These are phyloP conservation scores for Deilephila porcellus DNA, from an alignment of 2,888 invertebrate species.

Conservation along the genomic window DNA sequence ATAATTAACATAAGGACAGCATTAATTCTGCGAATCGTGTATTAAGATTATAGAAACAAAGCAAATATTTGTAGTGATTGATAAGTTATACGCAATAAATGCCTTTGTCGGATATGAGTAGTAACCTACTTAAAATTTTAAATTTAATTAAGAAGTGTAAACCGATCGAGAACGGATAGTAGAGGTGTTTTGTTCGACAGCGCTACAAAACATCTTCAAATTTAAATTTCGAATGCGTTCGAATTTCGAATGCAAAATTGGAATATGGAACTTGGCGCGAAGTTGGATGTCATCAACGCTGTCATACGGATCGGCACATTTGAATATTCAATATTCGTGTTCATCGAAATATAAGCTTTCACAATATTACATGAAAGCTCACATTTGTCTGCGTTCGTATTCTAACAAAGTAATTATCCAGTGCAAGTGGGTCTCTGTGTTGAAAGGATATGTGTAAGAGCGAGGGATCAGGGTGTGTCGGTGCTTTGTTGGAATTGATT, in stretches of 20 bases:
- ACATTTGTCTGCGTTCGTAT: conserved; percentile 42
- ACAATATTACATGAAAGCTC: conserved; percentile 41
- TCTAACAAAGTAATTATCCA: conserved; percentile 20
- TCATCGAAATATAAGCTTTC: conserved; percentile 39
- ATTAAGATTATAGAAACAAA: no score
- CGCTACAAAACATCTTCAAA: conserved; percentile 13
- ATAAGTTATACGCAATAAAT: neutral
- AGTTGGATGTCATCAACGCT: conserved; percentile 56
- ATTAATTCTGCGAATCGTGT: no score
- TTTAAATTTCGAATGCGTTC: conserved; percentile 32
- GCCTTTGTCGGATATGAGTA: neutral
- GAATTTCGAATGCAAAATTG: conserved; percentile 34
- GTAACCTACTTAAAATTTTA: neutral
- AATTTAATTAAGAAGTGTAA: neutral
- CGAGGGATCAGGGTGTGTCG: conserved; percentile 36
- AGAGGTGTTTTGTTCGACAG: neutral
- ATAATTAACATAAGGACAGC: no score
- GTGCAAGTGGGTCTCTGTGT: neutral
- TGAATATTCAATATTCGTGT: conserved; percentile 45
- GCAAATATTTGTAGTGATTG: neutral
- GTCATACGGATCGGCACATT: conserved; percentile 66
- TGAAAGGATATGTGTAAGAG: neutral
- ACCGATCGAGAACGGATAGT: neutral
- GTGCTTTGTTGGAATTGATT: conserved; percentile 73
- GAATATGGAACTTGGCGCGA: conserved; percentile 48